Conservation (phyloP, 2,113 vertebrate genomes). For the Zapus hudsonius region DNA sequence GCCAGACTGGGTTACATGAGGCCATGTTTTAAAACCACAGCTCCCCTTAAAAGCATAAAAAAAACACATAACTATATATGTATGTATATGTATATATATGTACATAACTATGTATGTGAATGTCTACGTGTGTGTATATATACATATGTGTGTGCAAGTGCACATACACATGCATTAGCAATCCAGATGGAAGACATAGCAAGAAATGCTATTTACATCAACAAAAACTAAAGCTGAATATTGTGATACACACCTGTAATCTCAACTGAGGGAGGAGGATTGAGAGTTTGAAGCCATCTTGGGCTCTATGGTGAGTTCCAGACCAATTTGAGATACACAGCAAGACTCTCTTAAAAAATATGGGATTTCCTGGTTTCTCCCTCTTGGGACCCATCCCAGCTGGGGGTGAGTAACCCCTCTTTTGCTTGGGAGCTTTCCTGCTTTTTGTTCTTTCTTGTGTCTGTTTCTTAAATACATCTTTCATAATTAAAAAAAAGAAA, state of each 20-base stretch:
- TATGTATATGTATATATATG: no score
- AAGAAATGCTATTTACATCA: background rate
- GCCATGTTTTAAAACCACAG: background rate
- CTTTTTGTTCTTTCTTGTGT: no score
- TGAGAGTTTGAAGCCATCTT: background rate
- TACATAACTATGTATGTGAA: no score
- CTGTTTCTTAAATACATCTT: no score
- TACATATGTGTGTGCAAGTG: background rate
- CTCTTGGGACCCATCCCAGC: no score
- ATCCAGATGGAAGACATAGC: background rate
- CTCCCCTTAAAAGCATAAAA: background rate
- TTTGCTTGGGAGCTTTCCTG: no score
- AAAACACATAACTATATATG: background rate
- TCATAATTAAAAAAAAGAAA: background rate
- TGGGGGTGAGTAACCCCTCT: no score
- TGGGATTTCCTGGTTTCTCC: no score
- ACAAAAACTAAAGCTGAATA: background rate
- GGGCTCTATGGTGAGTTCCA: background rate
- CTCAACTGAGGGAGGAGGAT: background rate
- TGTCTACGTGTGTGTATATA: no score
- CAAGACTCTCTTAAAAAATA: no score
- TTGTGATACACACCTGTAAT: background rate
- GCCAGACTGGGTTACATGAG: background rate
- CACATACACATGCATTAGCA: background rate
- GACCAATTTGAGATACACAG: background rate